phyloP scores from a whole-genome alignment of 2,888 invertebrate species.

The Adelognathus sp. region DNA sequence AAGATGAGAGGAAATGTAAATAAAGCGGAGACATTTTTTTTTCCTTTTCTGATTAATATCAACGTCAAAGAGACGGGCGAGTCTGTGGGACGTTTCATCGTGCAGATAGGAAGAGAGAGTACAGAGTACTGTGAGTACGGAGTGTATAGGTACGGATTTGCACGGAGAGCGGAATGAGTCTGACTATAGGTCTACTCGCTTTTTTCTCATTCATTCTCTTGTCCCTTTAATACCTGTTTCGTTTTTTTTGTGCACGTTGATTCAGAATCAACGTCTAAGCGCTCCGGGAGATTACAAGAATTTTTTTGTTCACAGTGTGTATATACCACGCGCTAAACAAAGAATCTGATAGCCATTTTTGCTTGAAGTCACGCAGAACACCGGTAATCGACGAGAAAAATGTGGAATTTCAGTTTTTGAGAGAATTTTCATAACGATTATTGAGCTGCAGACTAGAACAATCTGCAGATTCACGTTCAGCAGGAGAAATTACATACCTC shows the following conservation, averaged over 20 bases:
- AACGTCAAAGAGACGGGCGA: constrained; percentile 45
- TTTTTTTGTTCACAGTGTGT: background rate
- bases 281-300: too few relatives aligned
- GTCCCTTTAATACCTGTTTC: constrained; percentile 22
- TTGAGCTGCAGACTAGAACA: too few relatives aligned
- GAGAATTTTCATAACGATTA: too few relatives aligned
- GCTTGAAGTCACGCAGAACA: too few relatives aligned
- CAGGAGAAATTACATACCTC: too few relatives aligned
- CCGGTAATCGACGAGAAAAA: too few relatives aligned
- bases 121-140: too few relatives aligned
- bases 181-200: constrained; percentile 31
- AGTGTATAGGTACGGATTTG: background rate
- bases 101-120: background rate
- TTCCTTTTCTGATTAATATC: constrained; percentile 24
- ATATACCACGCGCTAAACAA: too few relatives aligned
- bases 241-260: constrained; percentile 3
- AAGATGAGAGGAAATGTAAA: background rate
- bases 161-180: constrained; percentile 36
- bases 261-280: too few relatives aligned
- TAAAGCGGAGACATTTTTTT: constrained; percentile 19
- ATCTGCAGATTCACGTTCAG: too few relatives aligned
- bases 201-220: constrained; percentile 32
- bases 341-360: too few relatives aligned
- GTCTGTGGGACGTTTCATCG: constrained; percentile 39
- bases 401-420: too few relatives aligned